Evolutionary conservation across 2,113 vertebrate species (phyloP).

Genomic region (Casuarius casuarius): DNA sequence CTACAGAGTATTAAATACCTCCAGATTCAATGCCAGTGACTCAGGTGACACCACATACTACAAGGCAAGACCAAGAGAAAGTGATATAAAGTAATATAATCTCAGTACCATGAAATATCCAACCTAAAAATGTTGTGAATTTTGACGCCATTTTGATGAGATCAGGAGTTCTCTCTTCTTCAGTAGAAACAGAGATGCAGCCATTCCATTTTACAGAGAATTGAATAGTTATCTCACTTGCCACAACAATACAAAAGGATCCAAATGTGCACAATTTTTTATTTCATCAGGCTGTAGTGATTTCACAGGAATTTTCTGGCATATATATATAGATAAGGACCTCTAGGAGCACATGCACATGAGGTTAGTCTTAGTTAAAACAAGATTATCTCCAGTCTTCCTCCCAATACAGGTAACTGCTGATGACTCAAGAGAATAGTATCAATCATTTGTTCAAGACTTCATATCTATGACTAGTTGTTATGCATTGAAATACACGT

Average conservation of each 20-base stretch:
- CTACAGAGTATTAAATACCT: neutral
- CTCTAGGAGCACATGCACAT: neutral
- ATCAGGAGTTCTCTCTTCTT: neutral
- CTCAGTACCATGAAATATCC: neutral
- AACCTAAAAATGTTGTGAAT: neutral
- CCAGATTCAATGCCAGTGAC: neutral
- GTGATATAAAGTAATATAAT: neutral
- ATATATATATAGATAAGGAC: neutral
- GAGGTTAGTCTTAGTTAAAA: neutral
- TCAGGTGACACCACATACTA: neutral
- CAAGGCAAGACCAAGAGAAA: neutral
- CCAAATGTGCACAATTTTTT: neutral
- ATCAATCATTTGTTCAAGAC: neutral
- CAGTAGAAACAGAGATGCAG: neutral
- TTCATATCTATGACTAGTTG: neutral
- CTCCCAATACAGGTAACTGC: neutral
- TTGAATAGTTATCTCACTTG: neutral
- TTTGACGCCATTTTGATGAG: neutral
- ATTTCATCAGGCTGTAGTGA: neutral
- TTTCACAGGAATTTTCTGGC: neutral
- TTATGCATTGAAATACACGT: neutral
- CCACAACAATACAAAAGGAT: neutral
- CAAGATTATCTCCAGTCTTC: neutral
- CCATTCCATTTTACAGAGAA: neutral
- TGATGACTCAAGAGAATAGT: neutral